Evolutionary conservation across 2,113 vertebrate species (phyloP).

Genomic region (Sceloporus undulatus): DNA sequence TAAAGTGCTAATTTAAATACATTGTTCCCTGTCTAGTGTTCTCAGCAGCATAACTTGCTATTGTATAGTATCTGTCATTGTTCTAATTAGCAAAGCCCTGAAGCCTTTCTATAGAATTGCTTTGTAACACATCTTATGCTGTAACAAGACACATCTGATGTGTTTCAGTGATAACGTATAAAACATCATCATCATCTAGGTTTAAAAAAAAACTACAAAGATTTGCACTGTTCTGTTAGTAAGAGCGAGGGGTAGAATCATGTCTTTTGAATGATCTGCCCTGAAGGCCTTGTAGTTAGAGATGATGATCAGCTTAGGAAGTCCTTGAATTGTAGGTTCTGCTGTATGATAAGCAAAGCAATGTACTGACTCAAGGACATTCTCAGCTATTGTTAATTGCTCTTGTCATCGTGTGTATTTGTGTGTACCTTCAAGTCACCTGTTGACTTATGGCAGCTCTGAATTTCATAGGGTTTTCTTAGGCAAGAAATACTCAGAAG

Average conservation of each 20-base stretch:
- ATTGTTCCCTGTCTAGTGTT: constrained; percentile 23
- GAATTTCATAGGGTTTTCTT: too few species aligned
- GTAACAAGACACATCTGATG: neutral
- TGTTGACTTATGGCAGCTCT: too few species aligned
- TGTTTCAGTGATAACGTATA: constrained; percentile 24
- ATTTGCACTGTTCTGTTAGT: constrained; percentile 14
- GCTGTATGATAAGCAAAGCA: neutral
- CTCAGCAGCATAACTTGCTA: constrained; percentile 11
- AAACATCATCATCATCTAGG: neutral
- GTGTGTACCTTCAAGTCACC: too few species aligned
- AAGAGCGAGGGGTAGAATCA: constrained; percentile 1
- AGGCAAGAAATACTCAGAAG: too few species aligned
- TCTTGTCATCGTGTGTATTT: neutral
- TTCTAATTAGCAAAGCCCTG: constrained; percentile 38
- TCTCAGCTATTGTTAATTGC: neutral
- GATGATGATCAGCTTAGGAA: neutral
- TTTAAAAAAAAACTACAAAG: constrained; percentile 6
- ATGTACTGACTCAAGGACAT: neutral
- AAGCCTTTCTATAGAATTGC: constrained; percentile 31
- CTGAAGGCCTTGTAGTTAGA: neutral
- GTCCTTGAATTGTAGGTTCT: neutral
- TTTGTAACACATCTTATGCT: constrained; percentile 2
- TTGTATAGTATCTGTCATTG: neutral
- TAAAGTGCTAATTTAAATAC: constrained; percentile 25
- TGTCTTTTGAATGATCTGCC: constrained; percentile 3